Conservation (phyloP, 1,140 invertebrate genomes). For the Brachionus rotundiformis region DNA sequence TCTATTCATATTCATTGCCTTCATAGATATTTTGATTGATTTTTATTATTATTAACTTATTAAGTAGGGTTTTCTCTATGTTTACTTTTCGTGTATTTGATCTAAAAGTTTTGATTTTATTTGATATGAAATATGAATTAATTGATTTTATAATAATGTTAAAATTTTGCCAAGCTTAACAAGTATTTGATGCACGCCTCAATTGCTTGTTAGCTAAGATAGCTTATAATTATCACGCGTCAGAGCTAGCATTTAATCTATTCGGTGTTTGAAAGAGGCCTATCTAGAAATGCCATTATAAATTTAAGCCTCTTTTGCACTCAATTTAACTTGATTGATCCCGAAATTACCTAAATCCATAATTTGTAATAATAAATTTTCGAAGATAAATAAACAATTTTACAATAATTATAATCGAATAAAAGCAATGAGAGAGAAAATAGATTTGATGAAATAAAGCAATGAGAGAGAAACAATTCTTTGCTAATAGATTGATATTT, state of each 20-base stretch:
- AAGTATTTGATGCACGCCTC: constrained; percentile 4
- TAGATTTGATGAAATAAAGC: constrained; percentile 12
- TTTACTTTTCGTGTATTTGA: constrained; percentile 43
- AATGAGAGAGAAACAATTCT: constrained; percentile 14
- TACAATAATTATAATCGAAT: constrained; percentile 26
- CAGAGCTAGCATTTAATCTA: constrained; percentile 25
- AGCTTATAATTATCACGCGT: constrained; percentile 25
- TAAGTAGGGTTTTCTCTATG: constrained; percentile 2
- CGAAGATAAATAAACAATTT: constrained; percentile 34
- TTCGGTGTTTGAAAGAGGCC: constrained; percentile 8
- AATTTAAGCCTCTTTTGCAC: constrained; percentile 25
- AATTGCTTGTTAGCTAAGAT: constrained; percentile 2
- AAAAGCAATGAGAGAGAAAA: not conserved
- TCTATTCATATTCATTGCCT: not conserved
- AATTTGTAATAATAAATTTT: constrained; percentile 41
- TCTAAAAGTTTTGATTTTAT: constrained; percentile 26
- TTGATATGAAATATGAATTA: constrained; percentile 38
- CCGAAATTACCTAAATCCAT: constrained; percentile 28
- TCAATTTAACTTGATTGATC: constrained; percentile 30
- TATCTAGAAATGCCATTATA: constrained; percentile 45
- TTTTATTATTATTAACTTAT: constrained; percentile 46
- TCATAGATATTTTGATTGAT: constrained; percentile 41
- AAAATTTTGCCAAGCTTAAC: constrained; percentile 1
- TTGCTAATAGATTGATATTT: constrained; percentile 49
- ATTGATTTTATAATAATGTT: constrained; percentile 27